phyloP scores from a whole-genome alignment of 2,113 vertebrate genomes.

The Laticauda colubrina region DNA sequence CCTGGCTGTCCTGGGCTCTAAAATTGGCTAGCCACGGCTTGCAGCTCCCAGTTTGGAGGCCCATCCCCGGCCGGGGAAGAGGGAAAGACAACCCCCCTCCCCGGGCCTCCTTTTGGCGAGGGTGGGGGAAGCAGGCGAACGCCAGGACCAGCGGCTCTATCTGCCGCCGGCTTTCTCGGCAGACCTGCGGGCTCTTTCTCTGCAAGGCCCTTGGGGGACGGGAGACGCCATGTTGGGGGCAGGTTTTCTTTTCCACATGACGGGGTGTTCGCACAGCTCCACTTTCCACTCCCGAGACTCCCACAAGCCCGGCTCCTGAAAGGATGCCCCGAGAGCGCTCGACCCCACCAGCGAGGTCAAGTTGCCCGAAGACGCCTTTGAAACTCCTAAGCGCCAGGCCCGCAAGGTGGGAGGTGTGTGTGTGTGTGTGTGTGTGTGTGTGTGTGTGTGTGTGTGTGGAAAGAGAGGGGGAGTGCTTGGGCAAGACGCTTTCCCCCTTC shows the following conservation, averaged over 20 bases:
- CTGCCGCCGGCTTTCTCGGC: not conserved
- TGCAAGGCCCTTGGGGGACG: slow-evolving; percentile 57
- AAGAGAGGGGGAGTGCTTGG: not conserved
- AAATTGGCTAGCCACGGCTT: not conserved
- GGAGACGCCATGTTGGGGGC: slow-evolving; percentile 78
- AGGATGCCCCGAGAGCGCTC: not conserved
- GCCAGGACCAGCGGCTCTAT: slow-evolving; percentile 46
- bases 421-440: not conserved
- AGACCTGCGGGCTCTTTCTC: not conserved
- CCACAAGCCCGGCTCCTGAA: slow-evolving; percentile 27
- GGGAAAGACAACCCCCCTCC: not conserved
- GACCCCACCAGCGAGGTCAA: not conserved
- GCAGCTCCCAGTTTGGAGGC: not conserved
- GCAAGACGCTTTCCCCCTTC: not conserved
- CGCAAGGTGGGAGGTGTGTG: not conserved
- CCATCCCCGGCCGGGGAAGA: not conserved
- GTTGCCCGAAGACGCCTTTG: not conserved
- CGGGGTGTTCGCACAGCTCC: slow-evolving; percentile 62
- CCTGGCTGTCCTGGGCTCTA: not conserved
- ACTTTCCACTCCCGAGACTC: slow-evolving; percentile 44
- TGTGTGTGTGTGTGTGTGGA: not conserved
- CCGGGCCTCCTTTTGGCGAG: slow-evolving; percentile 1
- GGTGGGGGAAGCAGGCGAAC: slow-evolving; percentile 19
- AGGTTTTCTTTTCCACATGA: slow-evolving; percentile 61
- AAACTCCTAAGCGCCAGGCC: not conserved